Base-by-base conservation (phyloP, 2,888 invertebrate species). In the Auanema freiburgensis region DNA sequence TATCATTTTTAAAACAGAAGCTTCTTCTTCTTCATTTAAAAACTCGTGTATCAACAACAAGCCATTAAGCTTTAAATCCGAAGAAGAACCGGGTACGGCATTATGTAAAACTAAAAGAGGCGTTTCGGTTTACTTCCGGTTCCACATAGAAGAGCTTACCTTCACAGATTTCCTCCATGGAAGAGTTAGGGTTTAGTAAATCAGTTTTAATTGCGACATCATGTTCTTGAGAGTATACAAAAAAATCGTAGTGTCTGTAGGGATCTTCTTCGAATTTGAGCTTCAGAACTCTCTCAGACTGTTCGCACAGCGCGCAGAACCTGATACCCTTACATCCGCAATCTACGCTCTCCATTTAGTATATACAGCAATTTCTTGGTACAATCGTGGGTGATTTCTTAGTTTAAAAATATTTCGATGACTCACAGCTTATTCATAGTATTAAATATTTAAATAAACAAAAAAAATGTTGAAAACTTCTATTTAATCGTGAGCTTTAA, bases 241-340 rank as follows among this genome's bases (percentile, higher is more conserved):
- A 77, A 41, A 68, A 59, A 23, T 71, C 56, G 53, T 68, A 79
- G 50, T 66, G 59, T 1, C 50, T 50, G 49, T 71, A 66, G 42
- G 59, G 64, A 42, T 69, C 66, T 16, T 63, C 69, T 25, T 67
- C 68, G 6, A 67, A 40, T 18, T 72, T 63, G 23, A 83, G 66
- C 25, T 70, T 67, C 61, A 68, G 65, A n/a, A 85, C 80, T 85
- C 88, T 10, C 73, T 79, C 70, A 88, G 90, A 87, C 50, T 88
- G 86, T 87, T 93, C 92, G 85, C 95, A 96, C 64, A 91, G 85
- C 23, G 92, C 87, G 84, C 95, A 96, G 1, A 92, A 91, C 75
- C 95, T 88, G 72, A 91, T 90, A 2, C 94, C 92, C 87, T 95
- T 95, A 84, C 95, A 96, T 46, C 93, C 94, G 85, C 95, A 96